Evolutionary conservation across 1,140 invertebrate genomes (phyloP).

Genomic region (Hestina assimilis): DNA sequence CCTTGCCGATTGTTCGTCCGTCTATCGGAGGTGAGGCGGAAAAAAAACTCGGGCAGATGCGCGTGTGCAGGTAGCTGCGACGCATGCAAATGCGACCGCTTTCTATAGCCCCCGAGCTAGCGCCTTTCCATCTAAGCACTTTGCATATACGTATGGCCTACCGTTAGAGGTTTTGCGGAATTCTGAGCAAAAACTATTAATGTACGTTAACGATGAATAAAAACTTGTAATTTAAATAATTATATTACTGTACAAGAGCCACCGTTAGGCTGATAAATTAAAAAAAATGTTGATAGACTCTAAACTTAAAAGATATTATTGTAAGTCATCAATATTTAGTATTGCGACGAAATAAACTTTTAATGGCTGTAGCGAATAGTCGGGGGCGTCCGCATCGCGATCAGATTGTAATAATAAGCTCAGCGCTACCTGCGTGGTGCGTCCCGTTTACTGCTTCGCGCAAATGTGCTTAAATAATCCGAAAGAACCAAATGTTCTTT

Average conservation of each 20-base stretch:
- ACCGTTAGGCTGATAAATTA: no score
- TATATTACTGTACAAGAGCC: background rate
- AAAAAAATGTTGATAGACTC: no score
- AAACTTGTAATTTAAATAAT: constrained; percentile 6
- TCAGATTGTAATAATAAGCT: background rate
- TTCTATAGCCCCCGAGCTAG: constrained; percentile 10
- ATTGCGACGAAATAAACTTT: no score
- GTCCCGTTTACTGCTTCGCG: background rate
- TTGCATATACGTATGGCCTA: constrained; percentile 23
- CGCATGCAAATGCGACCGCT: constrained; percentile 51
- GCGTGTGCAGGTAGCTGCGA: constrained; percentile 44
- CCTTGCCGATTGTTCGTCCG: constrained; percentile 40
- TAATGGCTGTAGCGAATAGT: background rate
- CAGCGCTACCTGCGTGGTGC: background rate
- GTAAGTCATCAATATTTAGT: no score
- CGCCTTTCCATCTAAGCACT: constrained; percentile 10
- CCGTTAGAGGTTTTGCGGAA: constrained; percentile 15
- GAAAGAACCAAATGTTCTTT: no score
- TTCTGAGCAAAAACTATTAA: constrained; percentile 13
- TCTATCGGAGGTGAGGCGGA: constrained; percentile 31
- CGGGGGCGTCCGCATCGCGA: background rate
- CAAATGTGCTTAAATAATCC: background rate
- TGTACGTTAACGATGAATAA: background rate
- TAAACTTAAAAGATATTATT: no score
- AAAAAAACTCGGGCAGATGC: constrained; percentile 34